Conservation (phyloP, 2,888 invertebrate genomes). For the Drosophila kanekoi region DNA sequence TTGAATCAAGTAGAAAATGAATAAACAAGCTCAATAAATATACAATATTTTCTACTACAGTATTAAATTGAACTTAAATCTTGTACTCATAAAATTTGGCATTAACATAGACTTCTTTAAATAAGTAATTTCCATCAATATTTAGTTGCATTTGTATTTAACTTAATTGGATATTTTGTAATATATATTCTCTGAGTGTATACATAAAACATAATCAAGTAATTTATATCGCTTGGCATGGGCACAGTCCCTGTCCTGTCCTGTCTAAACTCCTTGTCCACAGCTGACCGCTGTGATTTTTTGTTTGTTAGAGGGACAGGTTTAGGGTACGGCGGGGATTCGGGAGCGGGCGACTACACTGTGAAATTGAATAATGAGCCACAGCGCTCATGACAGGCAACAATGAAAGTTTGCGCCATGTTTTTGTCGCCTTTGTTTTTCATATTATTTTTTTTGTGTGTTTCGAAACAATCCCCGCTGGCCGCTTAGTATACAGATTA, state of each 20-base stretch:
- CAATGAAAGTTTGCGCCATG: slow-evolving; percentile 65
- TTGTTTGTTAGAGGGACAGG: background rate
- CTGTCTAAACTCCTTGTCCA: slow-evolving; percentile 21
- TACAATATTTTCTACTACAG: too few species aligned
- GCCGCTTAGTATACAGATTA: slow-evolving; percentile 51
- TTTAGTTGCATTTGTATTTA: too few species aligned
- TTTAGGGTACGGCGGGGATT: background rate
- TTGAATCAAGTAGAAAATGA: too few species aligned
- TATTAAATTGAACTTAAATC: too few species aligned
- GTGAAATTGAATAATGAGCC: slow-evolving; percentile 80
- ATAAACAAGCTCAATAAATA: too few species aligned
- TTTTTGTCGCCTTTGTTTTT: slow-evolving; percentile 51
- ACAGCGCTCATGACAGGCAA: slow-evolving; percentile 64
- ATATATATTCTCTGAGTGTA: slow-evolving; percentile 6
- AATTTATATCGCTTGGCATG: slow-evolving; percentile 60
- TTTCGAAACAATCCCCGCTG: slow-evolving; percentile 32
- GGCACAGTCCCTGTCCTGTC: slow-evolving; percentile 24
- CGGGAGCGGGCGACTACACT: slow-evolving; percentile 28
- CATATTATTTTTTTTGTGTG: slow-evolving; percentile 44
- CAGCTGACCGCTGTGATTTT: slow-evolving; percentile 68
- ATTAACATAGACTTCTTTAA: too few species aligned
- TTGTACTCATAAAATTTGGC: too few species aligned
- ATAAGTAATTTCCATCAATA: too few species aligned
- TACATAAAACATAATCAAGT: slow-evolving; percentile 67
- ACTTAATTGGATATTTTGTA: background rate